Evolutionary conservation across 2,113 vertebrate genomes (phyloP), one percentile per base, ranked within the genome.

Genomic region (Chloebia gouldiae): DNA sequence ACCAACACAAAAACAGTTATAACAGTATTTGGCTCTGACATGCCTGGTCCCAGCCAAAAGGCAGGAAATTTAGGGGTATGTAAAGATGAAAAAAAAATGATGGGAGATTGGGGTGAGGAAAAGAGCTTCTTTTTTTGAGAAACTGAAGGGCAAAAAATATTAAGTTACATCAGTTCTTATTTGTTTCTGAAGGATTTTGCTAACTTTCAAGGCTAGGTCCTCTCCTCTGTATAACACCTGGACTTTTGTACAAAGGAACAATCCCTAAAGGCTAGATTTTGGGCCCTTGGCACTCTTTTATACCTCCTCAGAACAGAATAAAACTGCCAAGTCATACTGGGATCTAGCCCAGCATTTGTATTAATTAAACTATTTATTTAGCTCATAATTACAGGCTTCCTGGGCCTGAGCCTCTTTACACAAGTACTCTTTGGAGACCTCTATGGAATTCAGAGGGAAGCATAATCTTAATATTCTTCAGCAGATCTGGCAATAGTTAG

Each of bases 281-380:
- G 23, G 71, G 72, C 35, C 50, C 82, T 86, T 94, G 86, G 72
- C 80, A 42, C n/a, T 69, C 44, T n/a, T 89, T 81, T 84, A 35
- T 91, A 92, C 57, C 94, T 88, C 72, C 81, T 73, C 1, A 11
- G 79, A 96, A 86, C 13, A 64, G 40, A 78, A 75, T 57, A 89
- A 93, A 94, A 81, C 80, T 92, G 76, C 92, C 83, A 93, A 84
- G 40, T 89, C 51, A 79, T 69, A 44, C 53, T 91, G 81, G 65
- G 83, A 89, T 53, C 61, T 78, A 84, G 61, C 65, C 76, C 77
- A 93, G 77, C 56, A 37, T 81, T 92, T 94, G 59, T 90, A 90
- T 86, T 93, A 94, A 97, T 90, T 86, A 59, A 86, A 86, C 92
- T 95, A 93, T 95, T 95, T 93, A 89, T 95, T 92, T 96, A 86